These are phyloP conservation scores for Manacus vitellinus DNA, from an alignment of 2,113 vertebrate genomes.

Conservation along the genomic window DNA sequence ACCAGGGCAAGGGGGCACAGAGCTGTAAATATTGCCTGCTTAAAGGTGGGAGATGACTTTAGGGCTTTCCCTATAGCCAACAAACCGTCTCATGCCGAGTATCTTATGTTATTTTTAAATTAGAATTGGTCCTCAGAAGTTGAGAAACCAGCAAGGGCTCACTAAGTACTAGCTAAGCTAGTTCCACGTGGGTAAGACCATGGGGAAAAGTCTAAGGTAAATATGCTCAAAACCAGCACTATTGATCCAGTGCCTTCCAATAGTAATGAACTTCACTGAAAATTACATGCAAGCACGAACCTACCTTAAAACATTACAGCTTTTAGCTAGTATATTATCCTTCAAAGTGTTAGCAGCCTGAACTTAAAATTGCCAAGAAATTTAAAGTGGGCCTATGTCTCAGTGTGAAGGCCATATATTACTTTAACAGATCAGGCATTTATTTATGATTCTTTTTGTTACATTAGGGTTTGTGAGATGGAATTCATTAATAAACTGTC, in stretches of 20 bases:
- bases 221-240: neutral
- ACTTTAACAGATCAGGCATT: neutral
- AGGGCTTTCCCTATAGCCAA: neutral
- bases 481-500: constrained; percentile 13
- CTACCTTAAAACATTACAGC: neutral
- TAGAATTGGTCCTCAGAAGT: neutral
- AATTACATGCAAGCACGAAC: neutral
- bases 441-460: neutral
- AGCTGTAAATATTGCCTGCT: neutral
- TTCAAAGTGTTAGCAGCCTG: neutral
- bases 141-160: neutral
- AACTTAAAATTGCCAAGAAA: neutral
- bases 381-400: neutral
- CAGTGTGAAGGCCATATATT: neutral
- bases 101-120: neutral
- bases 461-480: neutral
- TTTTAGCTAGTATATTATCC: constrained; percentile 1
- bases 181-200: neutral
- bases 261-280: neutral
- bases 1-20: neutral
- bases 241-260: constrained; percentile 10
- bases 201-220: neutral
- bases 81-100: neutral
- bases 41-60: neutral
- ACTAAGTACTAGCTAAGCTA: neutral